Evolutionary conservation across 2,888 invertebrate genomes (phyloP).

Genomic region (Polyploca ridens): DNA sequence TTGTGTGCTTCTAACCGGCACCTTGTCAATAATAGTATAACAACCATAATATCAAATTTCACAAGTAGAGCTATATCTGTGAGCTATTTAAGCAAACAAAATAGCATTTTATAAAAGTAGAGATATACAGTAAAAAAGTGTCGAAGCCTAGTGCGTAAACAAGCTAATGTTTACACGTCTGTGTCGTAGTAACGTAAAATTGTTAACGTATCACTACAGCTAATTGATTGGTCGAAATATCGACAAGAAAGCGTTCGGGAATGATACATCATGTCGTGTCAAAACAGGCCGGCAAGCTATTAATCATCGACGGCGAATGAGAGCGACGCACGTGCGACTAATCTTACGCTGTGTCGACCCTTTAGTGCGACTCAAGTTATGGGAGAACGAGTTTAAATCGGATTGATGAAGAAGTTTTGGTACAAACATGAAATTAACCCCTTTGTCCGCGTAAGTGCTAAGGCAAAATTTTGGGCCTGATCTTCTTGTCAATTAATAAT

Average conservation of each 20-base stretch:
- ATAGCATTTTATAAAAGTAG: no score
- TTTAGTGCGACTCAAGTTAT: constrained; percentile 31
- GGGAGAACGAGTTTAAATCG: constrained; percentile 18
- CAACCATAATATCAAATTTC: no score
- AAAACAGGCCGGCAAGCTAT: constrained; percentile 69
- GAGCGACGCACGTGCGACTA: constrained; percentile 59
- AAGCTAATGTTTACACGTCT: not conserved
- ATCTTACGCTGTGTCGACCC: constrained; percentile 62
- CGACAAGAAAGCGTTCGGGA: constrained; percentile 73
- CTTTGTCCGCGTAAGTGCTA: no score
- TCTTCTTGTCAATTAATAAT: no score
- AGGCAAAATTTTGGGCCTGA: no score
- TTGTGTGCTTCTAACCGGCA: no score
- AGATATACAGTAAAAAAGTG: not conserved
- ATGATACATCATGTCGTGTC: constrained; percentile 81
- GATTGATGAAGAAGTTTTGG: no score
- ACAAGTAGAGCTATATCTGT: no score
- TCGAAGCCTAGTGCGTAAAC: not conserved
- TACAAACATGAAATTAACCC: no score
- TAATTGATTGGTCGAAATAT: constrained; percentile 75
- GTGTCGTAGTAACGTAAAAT: constrained; percentile 19
- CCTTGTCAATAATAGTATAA: no score
- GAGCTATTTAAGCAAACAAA: no score
- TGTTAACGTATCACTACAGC: constrained; percentile 43
- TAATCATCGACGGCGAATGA: constrained; percentile 64